A percentile compares a stretch with the other conserved stretches of the same genome.
Evolutionary conservation across 2,113 vertebrate genomes (phyloP).

Genomic region (Apodemus sylvaticus): DNA sequence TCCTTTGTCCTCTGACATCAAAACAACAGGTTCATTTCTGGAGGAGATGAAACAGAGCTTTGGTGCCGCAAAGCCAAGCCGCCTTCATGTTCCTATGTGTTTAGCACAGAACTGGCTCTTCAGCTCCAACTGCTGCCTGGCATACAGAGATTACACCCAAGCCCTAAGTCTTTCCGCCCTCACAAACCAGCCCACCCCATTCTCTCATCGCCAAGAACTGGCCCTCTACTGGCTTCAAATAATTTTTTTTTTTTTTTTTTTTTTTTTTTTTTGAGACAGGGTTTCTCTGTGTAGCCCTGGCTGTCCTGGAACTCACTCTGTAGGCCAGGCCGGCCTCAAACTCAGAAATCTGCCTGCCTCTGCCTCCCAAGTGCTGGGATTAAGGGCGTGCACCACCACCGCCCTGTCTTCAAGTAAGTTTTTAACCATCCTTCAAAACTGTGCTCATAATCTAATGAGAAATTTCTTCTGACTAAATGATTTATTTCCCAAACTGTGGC

Average conservation of each 20-base stretch:
- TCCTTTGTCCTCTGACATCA: constrained; percentile 4
- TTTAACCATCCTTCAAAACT: not conserved
- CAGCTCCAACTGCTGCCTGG: not conserved
- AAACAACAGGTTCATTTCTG: constrained; percentile 22
- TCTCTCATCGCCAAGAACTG: not conserved
- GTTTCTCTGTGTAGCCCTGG: too few relatives aligned
- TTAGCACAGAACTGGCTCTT: constrained; percentile 12
- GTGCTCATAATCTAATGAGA: not conserved
- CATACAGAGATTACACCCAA: not conserved
- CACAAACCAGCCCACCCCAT: not conserved
- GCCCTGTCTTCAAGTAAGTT: too few relatives aligned
- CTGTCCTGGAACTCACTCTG: too few relatives aligned
- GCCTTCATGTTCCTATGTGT: not conserved
- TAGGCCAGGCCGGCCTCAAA: too few relatives aligned
- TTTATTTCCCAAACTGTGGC: not conserved
- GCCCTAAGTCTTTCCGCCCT: not conserved
- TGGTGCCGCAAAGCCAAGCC: not conserved
- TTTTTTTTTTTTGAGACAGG: too few relatives aligned
- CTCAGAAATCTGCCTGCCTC: too few relatives aligned
- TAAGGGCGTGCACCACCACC: too few relatives aligned
- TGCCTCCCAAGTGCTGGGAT: too few relatives aligned
- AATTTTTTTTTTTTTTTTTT: too few relatives aligned
- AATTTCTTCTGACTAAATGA: not conserved
- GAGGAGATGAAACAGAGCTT: constrained; percentile 28
- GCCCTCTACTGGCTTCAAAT: not conserved